These are phyloP conservation scores for Leptarthrus brevirostris DNA, from an alignment of 2,888 invertebrate genomes.

Conservation along the genomic window DNA sequence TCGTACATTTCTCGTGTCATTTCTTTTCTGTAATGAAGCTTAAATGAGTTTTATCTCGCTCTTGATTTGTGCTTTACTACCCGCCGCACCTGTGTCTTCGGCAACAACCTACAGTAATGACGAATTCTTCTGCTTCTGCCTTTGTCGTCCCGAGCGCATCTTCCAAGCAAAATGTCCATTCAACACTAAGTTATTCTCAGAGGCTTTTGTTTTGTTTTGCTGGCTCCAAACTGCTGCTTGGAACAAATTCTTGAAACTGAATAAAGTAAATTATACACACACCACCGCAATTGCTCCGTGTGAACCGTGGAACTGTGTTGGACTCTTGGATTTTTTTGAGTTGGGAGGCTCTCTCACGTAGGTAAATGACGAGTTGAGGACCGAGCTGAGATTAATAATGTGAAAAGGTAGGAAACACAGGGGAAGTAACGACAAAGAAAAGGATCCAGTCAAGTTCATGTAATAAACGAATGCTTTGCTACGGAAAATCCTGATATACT, in stretches of 20 bases:
- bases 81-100: not conserved
- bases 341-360: not conserved
- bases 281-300: slow-evolving; percentile 4
- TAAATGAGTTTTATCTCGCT: slow-evolving; percentile 31
- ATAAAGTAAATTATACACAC: slow-evolving; percentile 31
- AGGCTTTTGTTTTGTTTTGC: not conserved
- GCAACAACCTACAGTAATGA: not conserved
- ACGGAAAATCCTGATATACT: no score
- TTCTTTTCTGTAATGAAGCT: slow-evolving; percentile 32
- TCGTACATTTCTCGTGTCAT: slow-evolving; percentile 32
- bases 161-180: no score
- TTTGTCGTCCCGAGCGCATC: no score
- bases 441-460: not conserved
- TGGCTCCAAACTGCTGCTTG: not conserved
- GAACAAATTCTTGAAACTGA: not conserved
- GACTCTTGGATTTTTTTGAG: no score
- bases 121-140: no score
- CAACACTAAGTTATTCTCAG: no score
- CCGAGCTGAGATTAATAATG: no score
- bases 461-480: no score
- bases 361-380: no score
- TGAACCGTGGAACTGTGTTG: slow-evolving; percentile 19
- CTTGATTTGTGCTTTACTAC: slow-evolving; percentile 13
- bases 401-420: not conserved
- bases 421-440: not conserved